Conservation (phyloP, 37 sponge, comb jelly and placozoan species). For the Ephydatia muelleri region DNA sequence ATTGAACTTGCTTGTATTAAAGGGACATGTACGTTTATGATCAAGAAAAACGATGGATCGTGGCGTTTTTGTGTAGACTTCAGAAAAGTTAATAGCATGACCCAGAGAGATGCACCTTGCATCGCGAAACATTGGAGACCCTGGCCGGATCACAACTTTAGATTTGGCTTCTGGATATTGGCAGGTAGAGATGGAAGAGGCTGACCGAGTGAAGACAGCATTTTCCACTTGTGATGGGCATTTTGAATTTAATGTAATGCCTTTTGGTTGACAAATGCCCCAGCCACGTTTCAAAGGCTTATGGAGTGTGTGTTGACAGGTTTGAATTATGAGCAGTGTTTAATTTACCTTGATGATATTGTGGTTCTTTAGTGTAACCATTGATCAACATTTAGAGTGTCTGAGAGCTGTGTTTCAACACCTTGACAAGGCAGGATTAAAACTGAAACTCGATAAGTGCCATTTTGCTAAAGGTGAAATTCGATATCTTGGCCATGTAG, state of each 20-base stretch:
- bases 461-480: too few species aligned
- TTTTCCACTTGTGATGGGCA: too few species aligned
- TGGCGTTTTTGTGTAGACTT: conserved; percentile 26
- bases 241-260: too few species aligned
- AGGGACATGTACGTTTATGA: too few species aligned
- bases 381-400: conserved; percentile 10
- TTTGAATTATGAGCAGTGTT: background rate
- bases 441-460: conserved; percentile 27
- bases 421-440: conserved; percentile 13
- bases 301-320: conserved; percentile 33
- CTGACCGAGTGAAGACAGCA: too few species aligned
- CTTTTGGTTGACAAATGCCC: conserved; percentile 28
- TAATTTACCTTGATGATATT: conserved; percentile 35
- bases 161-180: too few species aligned
- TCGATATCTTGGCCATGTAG: conserved; percentile 49
- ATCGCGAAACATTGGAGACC: too few species aligned
- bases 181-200: too few species aligned
- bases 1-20: too few species aligned
- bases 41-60: conserved; percentile 7
- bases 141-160: conserved; percentile 21
- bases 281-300: conserved; percentile 35
- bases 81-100: conserved; percentile 17
- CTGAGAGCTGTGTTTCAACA: background rate
- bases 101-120: conserved; percentile 18
- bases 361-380: conserved; percentile 4